Evolutionary conservation across 23 tunicate genomes (phyloP), one percentile per base, ranked within the genome.

Genomic region (Oikopleura dioica): DNA sequence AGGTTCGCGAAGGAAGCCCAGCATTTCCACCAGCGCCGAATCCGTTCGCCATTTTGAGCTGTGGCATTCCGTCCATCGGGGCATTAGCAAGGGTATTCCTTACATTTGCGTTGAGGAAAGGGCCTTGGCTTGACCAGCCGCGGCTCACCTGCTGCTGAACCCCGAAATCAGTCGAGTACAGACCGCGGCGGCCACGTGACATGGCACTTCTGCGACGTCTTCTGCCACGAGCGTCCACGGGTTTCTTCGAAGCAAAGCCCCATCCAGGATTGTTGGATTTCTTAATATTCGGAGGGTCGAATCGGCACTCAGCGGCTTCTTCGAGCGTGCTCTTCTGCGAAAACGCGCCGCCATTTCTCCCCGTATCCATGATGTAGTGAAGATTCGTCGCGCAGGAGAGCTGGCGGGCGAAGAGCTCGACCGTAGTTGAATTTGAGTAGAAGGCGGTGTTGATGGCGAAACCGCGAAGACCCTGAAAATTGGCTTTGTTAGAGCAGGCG

Each of bases 361-460:
- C 72, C 4, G 72, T 21, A 28, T 63, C 72, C 28, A 63, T 28
- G n/a, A 63, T 29, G 72, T 63, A 63, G 28, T 63, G 16, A 12
- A 63, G 33, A 28, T 63, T 29, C 28, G 72, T 63, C 2, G 4
- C 28, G n/a, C 72, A 63, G 30, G 72, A 2, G n/a, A 63, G 16
- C 31, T 63, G 16, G 16, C 72, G 72, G 30, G 72, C 72, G 4
- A 63, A 4, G 16, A 12, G 16, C 30, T 63, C 72, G 28, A 28
- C 31, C 4, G 16, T 12, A 24, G 72, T 63, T 28, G 33, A 12
- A 63, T 63, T 63, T 28, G 72, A 23, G 72, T 12, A 63, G 72
- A 63, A 63, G 26, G 28, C 72, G 30, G 72, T 63, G n/a, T 63
- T 63, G 28, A 63, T 63, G 72, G 72, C 72, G n/a, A 63, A 63